These are phyloP conservation scores for Pachymerium ferrugineum DNA, from an alignment of 2,888 invertebrate species.

Conservation along the genomic window DNA sequence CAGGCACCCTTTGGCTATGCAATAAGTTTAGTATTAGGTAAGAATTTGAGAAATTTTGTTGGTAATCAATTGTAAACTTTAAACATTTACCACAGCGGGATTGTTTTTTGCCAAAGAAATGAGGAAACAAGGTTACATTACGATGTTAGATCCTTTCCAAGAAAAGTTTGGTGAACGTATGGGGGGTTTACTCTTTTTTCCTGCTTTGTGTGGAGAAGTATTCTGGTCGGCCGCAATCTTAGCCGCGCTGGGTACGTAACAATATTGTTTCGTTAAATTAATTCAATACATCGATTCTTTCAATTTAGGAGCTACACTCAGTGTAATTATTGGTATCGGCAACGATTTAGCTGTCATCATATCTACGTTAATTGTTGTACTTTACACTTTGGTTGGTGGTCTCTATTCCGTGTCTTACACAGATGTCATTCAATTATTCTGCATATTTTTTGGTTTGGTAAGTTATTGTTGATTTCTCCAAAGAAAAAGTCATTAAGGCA, in stretches of 20 bases:
- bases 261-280: background rate
- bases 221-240: conserved; percentile 99
- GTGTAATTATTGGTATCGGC: conserved; percentile 95
- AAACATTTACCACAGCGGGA: conserved; percentile 61
- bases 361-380: conserved; percentile 91
- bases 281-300: no score
- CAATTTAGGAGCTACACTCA: conserved; percentile 85
- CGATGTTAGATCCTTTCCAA: conserved; percentile 97
- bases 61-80: background rate
- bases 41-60: conserved; percentile 43
- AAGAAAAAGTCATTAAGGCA: background rate
- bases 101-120: conserved; percentile 97
- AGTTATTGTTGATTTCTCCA: no score
- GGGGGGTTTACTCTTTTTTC: conserved; percentile 93
- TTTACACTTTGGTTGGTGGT: conserved; percentile 96
- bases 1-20: conserved; percentile 98
- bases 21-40: conserved; percentile 87
- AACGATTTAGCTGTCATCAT: conserved; percentile 86
- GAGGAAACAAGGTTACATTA: conserved; percentile 95
- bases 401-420: conserved; percentile 98
- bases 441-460: conserved; percentile 91
- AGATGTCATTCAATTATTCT: conserved; percentile 95
- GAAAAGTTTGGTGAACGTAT: conserved; percentile 93
- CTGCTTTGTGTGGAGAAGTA: conserved; percentile 94
- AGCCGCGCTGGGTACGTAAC: conserved; percentile 80